Evolutionary conservation across 2,888 invertebrate genomes (phyloP).

Genomic region (Sinhomidia bicolor): DNA sequence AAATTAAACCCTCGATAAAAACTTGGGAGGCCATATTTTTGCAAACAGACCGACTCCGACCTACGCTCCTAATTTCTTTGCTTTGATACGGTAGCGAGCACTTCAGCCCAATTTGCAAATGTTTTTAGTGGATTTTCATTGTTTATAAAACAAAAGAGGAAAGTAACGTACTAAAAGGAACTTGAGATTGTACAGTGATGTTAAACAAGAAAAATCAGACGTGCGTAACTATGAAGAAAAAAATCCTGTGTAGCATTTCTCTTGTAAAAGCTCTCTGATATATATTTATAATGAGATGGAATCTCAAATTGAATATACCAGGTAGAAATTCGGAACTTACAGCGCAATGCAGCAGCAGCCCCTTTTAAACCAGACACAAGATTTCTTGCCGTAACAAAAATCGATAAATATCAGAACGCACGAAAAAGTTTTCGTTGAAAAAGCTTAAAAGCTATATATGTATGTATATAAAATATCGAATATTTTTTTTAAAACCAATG

Average conservation of each 20-base stretch:
- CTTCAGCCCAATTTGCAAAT: too few species aligned
- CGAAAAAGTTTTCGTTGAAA: too few species aligned
- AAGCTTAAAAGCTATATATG: not conserved
- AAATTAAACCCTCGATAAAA: too few species aligned
- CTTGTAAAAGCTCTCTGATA: not conserved
- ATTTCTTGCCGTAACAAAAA: too few species aligned
- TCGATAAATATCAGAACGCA: too few species aligned
- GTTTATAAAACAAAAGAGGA: not conserved
- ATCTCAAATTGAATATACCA: not conserved
- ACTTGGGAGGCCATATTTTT: too few species aligned
- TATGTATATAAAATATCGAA: not conserved
- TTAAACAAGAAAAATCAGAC: not conserved
- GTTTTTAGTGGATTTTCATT: too few species aligned
- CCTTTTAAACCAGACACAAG: not conserved
- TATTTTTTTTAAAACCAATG: not conserved
- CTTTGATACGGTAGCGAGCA: too few species aligned
- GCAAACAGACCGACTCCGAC: too few species aligned
- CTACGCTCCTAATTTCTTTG: too few species aligned
- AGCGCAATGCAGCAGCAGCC: not conserved
- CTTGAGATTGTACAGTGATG: not conserved
- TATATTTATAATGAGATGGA: not conserved
- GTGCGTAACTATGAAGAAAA: constrained; percentile 24
- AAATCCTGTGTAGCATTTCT: not conserved
- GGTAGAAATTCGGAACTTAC: too few species aligned
- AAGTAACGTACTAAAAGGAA: not conserved